Evolutionary conservation across 2,113 vertebrate species (phyloP).

Genomic region (Galbula dea): DNA sequence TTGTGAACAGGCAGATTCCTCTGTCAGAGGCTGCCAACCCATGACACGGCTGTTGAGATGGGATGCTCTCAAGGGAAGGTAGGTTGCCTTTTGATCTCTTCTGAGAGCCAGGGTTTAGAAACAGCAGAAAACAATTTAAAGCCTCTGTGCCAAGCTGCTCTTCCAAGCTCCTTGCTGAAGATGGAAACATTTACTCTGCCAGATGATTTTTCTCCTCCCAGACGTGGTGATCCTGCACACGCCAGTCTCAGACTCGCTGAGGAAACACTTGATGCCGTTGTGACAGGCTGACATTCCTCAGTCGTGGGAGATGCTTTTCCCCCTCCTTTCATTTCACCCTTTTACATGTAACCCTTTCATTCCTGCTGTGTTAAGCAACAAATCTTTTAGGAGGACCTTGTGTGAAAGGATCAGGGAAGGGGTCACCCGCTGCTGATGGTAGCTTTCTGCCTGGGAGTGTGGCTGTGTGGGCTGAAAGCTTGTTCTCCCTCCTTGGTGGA

Average conservation of each 20-base stretch:
- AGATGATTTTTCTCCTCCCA: neutral
- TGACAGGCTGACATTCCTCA: slow-evolving; percentile 40
- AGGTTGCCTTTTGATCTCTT: slow-evolving; percentile 1
- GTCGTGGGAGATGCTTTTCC: neutral
- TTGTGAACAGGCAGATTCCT: neutral
- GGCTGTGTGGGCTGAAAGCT: neutral
- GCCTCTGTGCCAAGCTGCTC: slow-evolving; percentile 1
- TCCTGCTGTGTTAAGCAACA: neutral
- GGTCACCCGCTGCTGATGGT: neutral
- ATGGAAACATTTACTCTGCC: slow-evolving; percentile 34
- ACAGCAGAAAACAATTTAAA: neutral
- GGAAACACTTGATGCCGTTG: slow-evolving; percentile 39
- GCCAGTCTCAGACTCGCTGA: slow-evolving; percentile 32
- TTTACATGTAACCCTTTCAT: neutral
- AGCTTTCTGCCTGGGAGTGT: neutral
- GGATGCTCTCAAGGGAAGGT: neutral
- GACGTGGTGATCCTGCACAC: neutral
- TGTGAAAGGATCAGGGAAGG: neutral
- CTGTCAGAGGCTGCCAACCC: neutral
- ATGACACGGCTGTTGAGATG: neutral
- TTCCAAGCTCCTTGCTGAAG: neutral
- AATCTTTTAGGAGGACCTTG: neutral
- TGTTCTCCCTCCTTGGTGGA: neutral
- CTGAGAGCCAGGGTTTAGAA: neutral
- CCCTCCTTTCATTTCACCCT: neutral